Conservation (phyloP, 2,797 vertebrate species). For the Austrolebias charrua region DNA sequence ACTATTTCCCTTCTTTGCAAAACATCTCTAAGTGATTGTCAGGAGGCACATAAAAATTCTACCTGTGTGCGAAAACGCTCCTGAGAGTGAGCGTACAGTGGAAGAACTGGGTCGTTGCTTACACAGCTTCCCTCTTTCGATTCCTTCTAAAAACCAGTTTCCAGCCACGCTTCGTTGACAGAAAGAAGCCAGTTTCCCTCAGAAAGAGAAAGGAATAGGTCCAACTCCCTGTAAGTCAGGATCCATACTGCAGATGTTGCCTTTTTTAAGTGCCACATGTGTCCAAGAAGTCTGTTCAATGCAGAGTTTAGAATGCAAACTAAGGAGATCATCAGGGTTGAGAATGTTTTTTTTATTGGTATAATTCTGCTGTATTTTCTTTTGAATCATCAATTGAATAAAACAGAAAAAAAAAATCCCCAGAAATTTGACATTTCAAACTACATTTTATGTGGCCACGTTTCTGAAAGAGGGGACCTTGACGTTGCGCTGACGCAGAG, state of each 20-base stretch:
- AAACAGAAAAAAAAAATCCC: conserved; percentile 51
- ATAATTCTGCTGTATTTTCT: conserved; percentile 6
- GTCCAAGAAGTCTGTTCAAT: not conserved
- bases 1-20: not conserved
- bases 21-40: conserved; percentile 5
- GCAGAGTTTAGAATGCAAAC: not conserved
- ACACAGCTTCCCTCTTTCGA: not conserved
- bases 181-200: not conserved
- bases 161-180: not conserved
- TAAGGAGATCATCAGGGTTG: not conserved
- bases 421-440: conserved; percentile 58
- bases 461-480: conserved; percentile 29
- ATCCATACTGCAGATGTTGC: not conserved
- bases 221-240: not conserved
- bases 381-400: conserved; percentile 29
- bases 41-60: not conserved
- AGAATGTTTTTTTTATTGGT: conserved; percentile 4
- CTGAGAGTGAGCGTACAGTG: not conserved
- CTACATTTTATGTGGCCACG: conserved; percentile 53
- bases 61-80: not conserved
- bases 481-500: conserved; percentile 19
- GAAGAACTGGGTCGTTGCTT: conserved; percentile 10
- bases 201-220: not conserved
- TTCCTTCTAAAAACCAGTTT: not conserved
- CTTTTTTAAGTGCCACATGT: not conserved